Evolutionary conservation across 2,797 vertebrate species (phyloP).

Genomic region (Megaceryle alcyon): DNA sequence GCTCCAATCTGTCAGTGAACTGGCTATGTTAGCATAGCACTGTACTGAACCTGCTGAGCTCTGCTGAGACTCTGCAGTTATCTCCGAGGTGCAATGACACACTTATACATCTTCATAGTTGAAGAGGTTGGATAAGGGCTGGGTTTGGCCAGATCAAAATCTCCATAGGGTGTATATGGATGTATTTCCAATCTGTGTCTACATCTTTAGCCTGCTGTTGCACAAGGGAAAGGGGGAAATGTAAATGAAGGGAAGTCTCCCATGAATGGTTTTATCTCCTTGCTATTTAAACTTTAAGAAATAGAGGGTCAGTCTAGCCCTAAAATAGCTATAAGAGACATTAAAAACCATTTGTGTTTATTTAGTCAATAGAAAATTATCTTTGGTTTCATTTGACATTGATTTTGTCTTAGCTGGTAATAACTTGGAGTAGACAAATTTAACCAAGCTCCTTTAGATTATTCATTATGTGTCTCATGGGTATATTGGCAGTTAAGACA

Average conservation of each 20-base stretch:
- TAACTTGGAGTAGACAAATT: slow-evolving; percentile 29
- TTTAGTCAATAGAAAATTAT: background rate
- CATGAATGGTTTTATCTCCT: background rate
- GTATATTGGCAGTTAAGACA: background rate
- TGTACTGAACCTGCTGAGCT: slow-evolving; percentile 9
- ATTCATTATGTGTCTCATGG: background rate
- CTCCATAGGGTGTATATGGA: background rate
- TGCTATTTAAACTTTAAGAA: background rate
- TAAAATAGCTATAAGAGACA: background rate
- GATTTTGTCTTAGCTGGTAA: background rate
- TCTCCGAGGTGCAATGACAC: background rate
- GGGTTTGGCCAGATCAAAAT: background rate
- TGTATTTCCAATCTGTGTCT: background rate
- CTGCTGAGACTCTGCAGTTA: slow-evolving; percentile 20
- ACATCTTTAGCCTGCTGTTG: background rate
- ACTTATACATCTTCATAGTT: background rate
- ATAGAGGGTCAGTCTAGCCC: background rate
- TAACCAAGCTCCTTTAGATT: slow-evolving; percentile 15
- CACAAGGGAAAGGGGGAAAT: background rate
- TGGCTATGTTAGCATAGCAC: background rate
- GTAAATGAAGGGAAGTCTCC: background rate
- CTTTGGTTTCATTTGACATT: background rate
- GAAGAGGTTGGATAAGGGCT: background rate
- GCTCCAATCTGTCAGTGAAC: slow-evolving; percentile 39
- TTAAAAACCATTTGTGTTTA: background rate